Conservation (phyloP, 2,888 invertebrate genomes). For the Lucinisca nassula region DNA sequence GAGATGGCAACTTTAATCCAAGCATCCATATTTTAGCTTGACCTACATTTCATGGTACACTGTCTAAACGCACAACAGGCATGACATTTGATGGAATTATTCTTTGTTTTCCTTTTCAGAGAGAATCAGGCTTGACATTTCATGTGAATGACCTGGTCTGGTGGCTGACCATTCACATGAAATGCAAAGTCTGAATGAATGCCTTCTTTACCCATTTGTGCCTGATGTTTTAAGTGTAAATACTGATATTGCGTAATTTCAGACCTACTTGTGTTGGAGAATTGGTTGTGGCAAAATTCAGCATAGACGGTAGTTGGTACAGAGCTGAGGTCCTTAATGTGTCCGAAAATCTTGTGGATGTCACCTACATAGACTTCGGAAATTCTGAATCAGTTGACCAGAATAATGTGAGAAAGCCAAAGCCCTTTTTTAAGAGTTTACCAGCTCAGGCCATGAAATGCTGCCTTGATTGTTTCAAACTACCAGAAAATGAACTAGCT, state of each 20-base stretch:
- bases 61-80: no score
- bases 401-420: constrained; percentile 66
- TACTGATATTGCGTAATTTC: not conserved
- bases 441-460: constrained; percentile 80
- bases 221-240: not conserved
- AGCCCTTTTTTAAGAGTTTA: constrained; percentile 46
- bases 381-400: constrained; percentile 74
- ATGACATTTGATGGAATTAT: no score
- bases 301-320: constrained; percentile 75
- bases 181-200: no score
- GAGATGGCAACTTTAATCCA: no score
- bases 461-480: constrained; percentile 61
- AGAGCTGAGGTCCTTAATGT: constrained; percentile 71
- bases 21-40: no score
- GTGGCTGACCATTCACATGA: no score
- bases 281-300: constrained; percentile 69
- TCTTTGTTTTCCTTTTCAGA: no score
- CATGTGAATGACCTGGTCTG: no score
- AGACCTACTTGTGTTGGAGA: constrained; percentile 66
- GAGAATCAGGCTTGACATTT: no score
- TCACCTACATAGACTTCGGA: constrained; percentile 84
- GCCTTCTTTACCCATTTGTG: no score
- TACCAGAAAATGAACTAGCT: constrained; percentile 3
- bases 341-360: constrained; percentile 44
- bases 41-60: no score